These are phyloP conservation scores for Hystrix cristata DNA, from an alignment of 2,113 vertebrate genomes.

Conservation along the genomic window DNA sequence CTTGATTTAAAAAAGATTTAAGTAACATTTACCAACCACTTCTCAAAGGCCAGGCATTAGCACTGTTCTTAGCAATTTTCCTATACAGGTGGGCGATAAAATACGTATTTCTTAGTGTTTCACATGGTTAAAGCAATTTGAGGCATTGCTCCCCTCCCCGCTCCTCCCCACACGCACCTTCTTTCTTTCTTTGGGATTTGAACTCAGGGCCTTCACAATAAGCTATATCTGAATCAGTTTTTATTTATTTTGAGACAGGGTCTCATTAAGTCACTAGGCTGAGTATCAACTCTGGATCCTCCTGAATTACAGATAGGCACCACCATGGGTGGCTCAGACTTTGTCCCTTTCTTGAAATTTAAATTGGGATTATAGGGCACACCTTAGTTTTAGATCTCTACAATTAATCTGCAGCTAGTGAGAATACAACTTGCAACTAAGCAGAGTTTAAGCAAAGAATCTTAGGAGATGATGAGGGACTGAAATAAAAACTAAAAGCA, in stretches of 20 bases:
- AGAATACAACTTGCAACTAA: background rate
- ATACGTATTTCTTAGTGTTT: slow-evolving; percentile 1
- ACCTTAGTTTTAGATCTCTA: background rate
- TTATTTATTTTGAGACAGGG: background rate
- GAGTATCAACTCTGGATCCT: background rate
- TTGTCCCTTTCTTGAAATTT: background rate
- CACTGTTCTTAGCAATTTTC: background rate
- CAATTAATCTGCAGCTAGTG: background rate
- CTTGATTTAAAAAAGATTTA: background rate
- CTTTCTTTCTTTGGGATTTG: background rate
- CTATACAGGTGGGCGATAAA: background rate
- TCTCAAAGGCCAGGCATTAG: background rate
- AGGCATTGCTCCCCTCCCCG: too few species aligned
- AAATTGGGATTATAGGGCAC: slow-evolving; percentile 49
- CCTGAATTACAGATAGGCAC: background rate
- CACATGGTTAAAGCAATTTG: background rate
- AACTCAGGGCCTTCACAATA: background rate
- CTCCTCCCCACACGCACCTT: too few species aligned
- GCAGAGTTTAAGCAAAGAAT: slow-evolving; percentile 34
- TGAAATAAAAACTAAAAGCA: slow-evolving; percentile 43
- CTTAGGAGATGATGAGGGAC: background rate
- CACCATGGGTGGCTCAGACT: background rate
- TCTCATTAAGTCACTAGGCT: background rate
- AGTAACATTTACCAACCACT: background rate
- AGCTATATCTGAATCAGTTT: background rate